phyloP scores from a whole-genome alignment of 92 coral and sea anemone species.

The Zoanthus sansibaricus region DNA sequence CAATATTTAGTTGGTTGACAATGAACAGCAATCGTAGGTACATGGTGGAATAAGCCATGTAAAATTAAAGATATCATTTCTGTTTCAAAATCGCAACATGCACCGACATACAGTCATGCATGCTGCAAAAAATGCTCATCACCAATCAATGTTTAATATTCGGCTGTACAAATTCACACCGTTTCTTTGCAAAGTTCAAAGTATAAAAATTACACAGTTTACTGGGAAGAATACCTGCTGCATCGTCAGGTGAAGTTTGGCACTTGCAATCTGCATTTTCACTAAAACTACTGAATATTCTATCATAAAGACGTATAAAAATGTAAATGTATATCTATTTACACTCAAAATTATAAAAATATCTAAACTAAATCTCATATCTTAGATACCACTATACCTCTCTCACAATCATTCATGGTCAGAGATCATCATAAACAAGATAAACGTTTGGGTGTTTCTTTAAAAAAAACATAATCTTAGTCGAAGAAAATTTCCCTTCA shows the following conservation, averaged over 20 bases:
- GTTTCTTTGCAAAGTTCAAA: too few relatives aligned
- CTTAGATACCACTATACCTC: background rate
- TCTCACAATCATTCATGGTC: background rate
- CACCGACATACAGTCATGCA: too few relatives aligned
- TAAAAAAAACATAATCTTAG: background rate
- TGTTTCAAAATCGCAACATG: too few relatives aligned
- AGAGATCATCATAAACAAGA: background rate
- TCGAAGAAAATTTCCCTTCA: background rate
- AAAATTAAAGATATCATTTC: too few relatives aligned
- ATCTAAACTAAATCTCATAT: conserved; percentile 35
- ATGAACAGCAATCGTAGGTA: too few relatives aligned
- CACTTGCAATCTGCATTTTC: background rate
- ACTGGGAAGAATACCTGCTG: too few relatives aligned
- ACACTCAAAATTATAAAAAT: conserved; percentile 38
- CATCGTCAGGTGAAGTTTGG: background rate
- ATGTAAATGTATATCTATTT: conserved; percentile 34
- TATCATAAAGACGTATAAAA: conserved; percentile 25
- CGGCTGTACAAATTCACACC: too few relatives aligned
- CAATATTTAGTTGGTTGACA: too few relatives aligned
- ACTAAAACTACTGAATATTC: background rate
- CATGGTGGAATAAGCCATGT: too few relatives aligned
- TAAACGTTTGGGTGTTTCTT: background rate
- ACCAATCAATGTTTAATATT: too few relatives aligned
- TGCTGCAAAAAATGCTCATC: too few relatives aligned
- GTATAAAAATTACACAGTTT: too few relatives aligned